A percentile compares a stretch with the other conserved stretches of the same genome.
phyloP scores from a whole-genome alignment of 2,113 vertebrate genomes.

The Empidonax alnorum region DNA sequence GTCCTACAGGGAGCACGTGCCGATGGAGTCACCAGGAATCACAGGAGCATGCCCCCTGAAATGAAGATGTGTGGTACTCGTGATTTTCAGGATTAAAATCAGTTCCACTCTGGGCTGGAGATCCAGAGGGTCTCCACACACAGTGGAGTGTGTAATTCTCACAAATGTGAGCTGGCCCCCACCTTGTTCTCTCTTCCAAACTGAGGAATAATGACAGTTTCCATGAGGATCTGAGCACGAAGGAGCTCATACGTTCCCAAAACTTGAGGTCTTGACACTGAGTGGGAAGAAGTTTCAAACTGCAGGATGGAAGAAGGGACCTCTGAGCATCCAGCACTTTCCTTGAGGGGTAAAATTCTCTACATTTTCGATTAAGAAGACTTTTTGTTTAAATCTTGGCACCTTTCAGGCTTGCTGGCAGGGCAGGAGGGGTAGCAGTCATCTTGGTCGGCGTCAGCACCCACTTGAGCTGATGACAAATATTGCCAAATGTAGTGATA shows the following conservation, averaged over 20 bases:
- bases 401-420: not conserved
- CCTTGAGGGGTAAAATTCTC: not conserved
- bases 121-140: not conserved
- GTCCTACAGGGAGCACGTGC: not conserved
- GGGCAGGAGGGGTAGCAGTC: not conserved
- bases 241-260: not conserved
- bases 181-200: not conserved
- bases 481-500: not conserved
- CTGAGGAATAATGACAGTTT: not conserved
- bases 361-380: fast-evolving
- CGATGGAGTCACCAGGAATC: not conserved
- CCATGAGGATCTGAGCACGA: not conserved
- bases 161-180: not conserved
- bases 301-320: not conserved
- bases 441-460: not conserved
- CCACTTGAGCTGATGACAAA: not conserved
- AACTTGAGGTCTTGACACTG: not conserved
- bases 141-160: not conserved
- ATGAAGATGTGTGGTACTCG: not conserved
- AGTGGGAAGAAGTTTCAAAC: not conserved
- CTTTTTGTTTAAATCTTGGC: not conserved
- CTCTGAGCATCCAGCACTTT: not conserved
- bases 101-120: not conserved
- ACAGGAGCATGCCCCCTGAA: not conserved
- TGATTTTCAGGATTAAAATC: not conserved